Conservation (phyloP, 64 coral and sea anemone genomes). For the Trachythela sp. region DNA sequence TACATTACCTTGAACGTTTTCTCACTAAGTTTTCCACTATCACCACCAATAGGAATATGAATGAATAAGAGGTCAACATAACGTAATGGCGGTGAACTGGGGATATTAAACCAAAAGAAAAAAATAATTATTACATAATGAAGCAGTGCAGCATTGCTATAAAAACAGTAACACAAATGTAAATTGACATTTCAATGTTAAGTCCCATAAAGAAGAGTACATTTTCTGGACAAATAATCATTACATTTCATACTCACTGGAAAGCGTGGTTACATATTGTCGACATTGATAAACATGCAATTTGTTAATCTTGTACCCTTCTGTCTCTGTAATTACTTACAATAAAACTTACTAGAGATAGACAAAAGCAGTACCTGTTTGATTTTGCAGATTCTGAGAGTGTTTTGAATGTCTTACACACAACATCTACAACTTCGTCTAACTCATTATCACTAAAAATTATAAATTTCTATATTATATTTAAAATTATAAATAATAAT, state of each 20-base stretch:
- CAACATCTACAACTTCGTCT: slow-evolving; percentile 40
- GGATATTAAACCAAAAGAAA: slow-evolving; percentile 21
- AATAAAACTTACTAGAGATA: not conserved
- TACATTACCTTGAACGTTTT: slow-evolving; percentile 67
- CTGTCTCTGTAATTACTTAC: too few species aligned
- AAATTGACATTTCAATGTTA: too few species aligned
- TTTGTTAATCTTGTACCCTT: not conserved
- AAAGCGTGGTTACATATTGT: too few species aligned
- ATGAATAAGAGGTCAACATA: slow-evolving; percentile 65
- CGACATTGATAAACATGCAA: too few species aligned
- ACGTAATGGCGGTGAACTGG: slow-evolving; percentile 45
- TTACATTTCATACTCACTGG: too few species aligned
- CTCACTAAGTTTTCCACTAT: slow-evolving; percentile 72
- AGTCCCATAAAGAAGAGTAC: too few species aligned
- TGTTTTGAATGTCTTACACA: not conserved
- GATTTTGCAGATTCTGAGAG: not conserved
- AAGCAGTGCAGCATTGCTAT: too few species aligned
- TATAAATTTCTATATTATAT: not conserved
- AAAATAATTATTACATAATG: too few species aligned
- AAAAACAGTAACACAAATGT: too few species aligned
- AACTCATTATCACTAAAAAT: slow-evolving; percentile 62
- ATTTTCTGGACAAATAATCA: too few species aligned
- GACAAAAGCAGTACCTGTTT: not conserved
- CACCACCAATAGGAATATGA: slow-evolving; percentile 70
- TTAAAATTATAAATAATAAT: not conserved